These are phyloP conservation scores for Synanthedon myopaeformis DNA, from an alignment of 2,888 invertebrate genomes.

Conservation along the genomic window DNA sequence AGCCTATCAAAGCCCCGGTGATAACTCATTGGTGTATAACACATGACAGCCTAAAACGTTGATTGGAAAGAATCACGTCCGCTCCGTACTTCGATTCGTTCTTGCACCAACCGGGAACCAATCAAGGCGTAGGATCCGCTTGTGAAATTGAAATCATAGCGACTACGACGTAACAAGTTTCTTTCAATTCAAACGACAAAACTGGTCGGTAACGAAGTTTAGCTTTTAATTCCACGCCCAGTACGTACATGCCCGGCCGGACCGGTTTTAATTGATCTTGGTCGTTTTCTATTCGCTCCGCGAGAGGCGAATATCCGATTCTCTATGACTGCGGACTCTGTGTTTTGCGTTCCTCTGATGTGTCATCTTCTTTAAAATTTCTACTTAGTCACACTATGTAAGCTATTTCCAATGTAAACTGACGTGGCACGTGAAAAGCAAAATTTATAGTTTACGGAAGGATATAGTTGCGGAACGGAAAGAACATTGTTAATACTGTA, in stretches of 20 bases:
- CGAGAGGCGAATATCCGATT: conserved; percentile 25
- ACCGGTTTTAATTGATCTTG: conserved; percentile 50
- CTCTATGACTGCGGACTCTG: conserved; percentile 9
- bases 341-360: background rate
- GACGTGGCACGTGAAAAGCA: no score
- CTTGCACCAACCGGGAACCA: conserved; percentile 45
- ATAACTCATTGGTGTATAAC: background rate
- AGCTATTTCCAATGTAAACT: no score
- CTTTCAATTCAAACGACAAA: conserved; percentile 62
- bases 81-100: conserved; percentile 21
- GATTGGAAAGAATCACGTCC: conserved; percentile 32
- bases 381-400: background rate
- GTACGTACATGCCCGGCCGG: conserved; percentile 12
- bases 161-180: conserved; percentile 56
- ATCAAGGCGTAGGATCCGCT: conserved; percentile 60
- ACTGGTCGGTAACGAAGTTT: conserved; percentile 61
- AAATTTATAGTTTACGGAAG: no score
- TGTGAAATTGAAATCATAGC: conserved; percentile 62
- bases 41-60: background rate
- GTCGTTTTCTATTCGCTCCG: conserved; percentile 40
- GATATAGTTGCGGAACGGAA: no score
- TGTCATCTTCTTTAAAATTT: background rate
- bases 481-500: no score
- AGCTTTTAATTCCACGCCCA: conserved; percentile 55
- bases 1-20: background rate